Conservation (phyloP, 2,113 vertebrate genomes). For the Emydocephalus ijimae region DNA sequence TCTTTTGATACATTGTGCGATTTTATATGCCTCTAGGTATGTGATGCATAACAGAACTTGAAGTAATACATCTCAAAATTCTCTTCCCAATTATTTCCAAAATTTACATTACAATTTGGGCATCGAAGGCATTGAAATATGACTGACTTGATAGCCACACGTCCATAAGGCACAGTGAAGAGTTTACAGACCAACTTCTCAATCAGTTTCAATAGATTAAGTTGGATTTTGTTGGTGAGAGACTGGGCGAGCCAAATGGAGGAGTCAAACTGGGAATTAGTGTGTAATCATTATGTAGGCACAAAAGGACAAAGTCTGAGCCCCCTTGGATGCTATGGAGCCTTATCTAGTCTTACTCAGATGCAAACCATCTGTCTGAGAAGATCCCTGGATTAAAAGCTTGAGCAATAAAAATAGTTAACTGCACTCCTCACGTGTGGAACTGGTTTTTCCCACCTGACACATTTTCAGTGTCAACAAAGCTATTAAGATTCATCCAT, state of each 20-base stretch:
- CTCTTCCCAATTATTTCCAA: neutral
- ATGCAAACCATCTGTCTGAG: too few species aligned
- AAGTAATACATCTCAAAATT: neutral
- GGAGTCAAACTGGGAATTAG: neutral
- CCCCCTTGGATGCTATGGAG: neutral
- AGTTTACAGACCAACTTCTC: neutral
- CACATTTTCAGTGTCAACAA: constrained; percentile 13
- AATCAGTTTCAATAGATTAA: constrained; percentile 8
- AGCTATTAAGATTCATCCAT: constrained; percentile 44
- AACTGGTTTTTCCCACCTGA: neutral
- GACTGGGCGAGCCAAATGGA: neutral
- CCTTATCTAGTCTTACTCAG: neutral
- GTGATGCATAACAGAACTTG: neutral
- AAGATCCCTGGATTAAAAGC: neutral
- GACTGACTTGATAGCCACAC: neutral
- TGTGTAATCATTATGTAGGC: neutral
- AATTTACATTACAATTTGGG: neutral
- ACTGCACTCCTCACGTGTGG: too few species aligned
- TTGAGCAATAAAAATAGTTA: neutral
- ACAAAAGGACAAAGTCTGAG: neutral
- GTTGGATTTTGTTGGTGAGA: neutral
- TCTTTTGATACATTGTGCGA: neutral
- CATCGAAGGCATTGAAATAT: constrained; percentile 21
- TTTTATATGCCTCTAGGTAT: neutral
- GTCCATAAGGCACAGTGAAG: constrained; percentile 14